Percentiles rank a stretch among this genome's conserved stretches.
These are phyloP conservation scores for Pseudobourletiella spinata DNA, from an alignment of 1,140 invertebrate species.

Conservation along the genomic window DNA sequence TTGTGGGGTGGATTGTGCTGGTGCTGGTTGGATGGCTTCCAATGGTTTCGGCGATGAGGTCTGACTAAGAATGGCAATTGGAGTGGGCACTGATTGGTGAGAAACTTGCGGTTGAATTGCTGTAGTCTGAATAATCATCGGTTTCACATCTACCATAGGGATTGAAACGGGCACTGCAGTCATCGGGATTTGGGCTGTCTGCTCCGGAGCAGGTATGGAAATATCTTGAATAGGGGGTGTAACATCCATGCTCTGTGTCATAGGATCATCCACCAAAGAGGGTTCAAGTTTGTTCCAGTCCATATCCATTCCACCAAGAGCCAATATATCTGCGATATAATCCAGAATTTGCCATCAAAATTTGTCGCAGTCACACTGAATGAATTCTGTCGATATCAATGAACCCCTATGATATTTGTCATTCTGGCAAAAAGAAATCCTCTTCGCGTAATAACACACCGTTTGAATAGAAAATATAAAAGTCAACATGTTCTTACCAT, in stretches of 20 bases:
- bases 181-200: background rate
- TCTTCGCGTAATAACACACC: background rate
- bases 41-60: background rate
- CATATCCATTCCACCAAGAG: conserved; percentile 18
- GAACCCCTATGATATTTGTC: background rate
- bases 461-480: background rate
- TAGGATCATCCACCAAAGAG: conserved; percentile 10
- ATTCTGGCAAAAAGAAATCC: background rate
- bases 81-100: background rate
- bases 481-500: conserved; percentile 19
- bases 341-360: background rate
- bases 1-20: background rate
- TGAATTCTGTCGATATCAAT: background rate
- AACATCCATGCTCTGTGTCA: background rate
- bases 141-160: conserved; percentile 4
- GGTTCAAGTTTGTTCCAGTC: conserved; percentile 31
- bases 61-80: background rate
- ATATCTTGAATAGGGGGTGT: conserved; percentile 2
- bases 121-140: background rate
- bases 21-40: background rate
- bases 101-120: background rate
- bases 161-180: background rate
- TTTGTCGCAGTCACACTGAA: background rate
- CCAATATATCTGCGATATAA: conserved; percentile 1
- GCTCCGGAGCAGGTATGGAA: background rate